Percentiles rank a stretch among this genome's conserved stretches.
These are phyloP conservation scores for Litocranius walleri DNA, from an alignment of 2,113 vertebrate genomes.

Conservation along the genomic window DNA sequence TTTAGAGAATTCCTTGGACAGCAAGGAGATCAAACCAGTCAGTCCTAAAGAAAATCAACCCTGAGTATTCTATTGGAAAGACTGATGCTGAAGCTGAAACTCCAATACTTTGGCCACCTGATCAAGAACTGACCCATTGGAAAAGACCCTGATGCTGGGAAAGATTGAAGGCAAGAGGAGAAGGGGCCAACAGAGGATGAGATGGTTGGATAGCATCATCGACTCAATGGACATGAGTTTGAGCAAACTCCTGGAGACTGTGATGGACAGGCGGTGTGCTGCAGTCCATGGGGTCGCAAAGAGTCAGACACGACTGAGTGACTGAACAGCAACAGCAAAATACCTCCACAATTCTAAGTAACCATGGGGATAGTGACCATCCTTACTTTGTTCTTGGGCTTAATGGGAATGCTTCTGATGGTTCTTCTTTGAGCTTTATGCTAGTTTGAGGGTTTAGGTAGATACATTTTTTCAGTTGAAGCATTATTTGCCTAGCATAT, in stretches of 20 bases:
- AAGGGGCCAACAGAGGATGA: neutral
- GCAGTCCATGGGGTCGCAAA: neutral
- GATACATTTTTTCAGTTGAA: neutral
- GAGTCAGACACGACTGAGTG: neutral
- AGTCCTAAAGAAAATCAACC: neutral
- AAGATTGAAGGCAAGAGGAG: neutral
- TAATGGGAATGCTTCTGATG: neutral
- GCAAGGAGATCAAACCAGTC: neutral
- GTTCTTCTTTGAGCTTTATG: neutral
- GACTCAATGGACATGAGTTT: neutral
- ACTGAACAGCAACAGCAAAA: neutral
- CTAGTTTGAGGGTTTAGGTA: neutral
- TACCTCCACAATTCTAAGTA: neutral
- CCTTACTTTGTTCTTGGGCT: neutral
- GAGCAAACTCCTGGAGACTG: neutral
- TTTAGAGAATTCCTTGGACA: neutral
- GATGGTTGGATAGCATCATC: neutral
- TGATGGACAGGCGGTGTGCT: neutral
- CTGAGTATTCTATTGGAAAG: neutral
- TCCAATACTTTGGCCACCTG: neutral
- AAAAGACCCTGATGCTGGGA: neutral
- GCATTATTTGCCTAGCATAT: neutral
- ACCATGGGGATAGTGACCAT: neutral
- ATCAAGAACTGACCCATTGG: neutral
- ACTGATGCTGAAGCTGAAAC: neutral